phyloP scores from a whole-genome alignment of 2,797 vertebrate genomes.

The Coracias cyanogaster region DNA sequence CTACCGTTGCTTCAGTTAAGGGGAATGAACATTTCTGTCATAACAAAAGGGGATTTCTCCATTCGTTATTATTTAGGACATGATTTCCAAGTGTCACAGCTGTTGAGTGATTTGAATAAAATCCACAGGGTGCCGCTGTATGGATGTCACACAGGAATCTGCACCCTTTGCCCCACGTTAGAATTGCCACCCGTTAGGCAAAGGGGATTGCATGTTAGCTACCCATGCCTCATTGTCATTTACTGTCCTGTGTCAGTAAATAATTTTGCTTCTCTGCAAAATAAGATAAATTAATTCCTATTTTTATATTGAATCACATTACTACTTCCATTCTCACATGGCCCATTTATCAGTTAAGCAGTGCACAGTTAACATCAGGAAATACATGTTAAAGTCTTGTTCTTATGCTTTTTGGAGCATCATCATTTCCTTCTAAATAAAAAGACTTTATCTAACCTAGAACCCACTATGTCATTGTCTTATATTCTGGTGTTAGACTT shows the following conservation, averaged over 20 bases:
- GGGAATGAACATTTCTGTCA: background rate
- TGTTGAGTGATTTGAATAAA: background rate
- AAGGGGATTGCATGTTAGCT: background rate
- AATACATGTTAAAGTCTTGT: background rate
- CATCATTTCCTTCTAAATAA: background rate
- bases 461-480: background rate
- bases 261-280: background rate
- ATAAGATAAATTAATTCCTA: background rate
- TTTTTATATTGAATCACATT: background rate
- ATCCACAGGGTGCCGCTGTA: constrained; percentile 15
- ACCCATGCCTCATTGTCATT: background rate
- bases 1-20: background rate
- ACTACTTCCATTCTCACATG: background rate
- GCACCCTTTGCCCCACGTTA: background rate
- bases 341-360: background rate
- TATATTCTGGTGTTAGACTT: background rate
- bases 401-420: background rate
- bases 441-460: background rate
- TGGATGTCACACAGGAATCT: background rate
- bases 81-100: background rate
- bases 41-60: background rate
- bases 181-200: background rate
- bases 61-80: background rate
- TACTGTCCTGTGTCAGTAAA: background rate
- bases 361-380: background rate